Evolutionary conservation across 2,888 invertebrate species (phyloP).

Genomic region (Rotaria macrura): DNA sequence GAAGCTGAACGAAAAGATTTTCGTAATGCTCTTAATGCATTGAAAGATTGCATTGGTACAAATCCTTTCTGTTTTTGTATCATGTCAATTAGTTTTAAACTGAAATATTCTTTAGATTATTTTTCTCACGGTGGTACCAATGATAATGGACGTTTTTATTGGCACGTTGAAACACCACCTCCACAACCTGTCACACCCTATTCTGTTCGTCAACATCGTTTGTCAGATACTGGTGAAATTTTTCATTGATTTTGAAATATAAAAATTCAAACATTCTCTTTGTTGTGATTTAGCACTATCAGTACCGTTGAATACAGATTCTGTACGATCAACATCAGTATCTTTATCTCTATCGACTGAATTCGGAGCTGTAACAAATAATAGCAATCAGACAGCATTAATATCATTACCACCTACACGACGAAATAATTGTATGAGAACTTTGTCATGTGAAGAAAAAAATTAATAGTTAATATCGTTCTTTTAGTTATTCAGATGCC

Average conservation of each 20-base stretch:
- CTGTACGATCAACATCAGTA: background rate
- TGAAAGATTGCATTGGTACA: constrained; percentile 2
- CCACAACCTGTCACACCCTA: background rate
- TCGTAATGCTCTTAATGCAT: background rate
- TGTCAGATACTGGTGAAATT: background rate
- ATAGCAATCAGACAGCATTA: background rate
- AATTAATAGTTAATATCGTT: background rate
- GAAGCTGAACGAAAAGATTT: constrained; percentile 14
- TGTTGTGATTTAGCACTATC: background rate
- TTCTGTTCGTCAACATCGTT: constrained; percentile 12
- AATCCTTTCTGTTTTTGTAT: background rate
- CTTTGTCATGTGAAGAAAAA: too few relatives aligned
- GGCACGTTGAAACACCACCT: background rate
- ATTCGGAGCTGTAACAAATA: background rate
- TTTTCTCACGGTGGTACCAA: constrained; percentile 11
- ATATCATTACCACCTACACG: background rate
- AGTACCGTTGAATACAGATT: background rate
- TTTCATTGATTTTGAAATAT: too few relatives aligned
- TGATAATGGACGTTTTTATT: constrained; percentile 18
- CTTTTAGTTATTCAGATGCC: background rate
- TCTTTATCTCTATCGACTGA: background rate
- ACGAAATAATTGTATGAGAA: background rate
- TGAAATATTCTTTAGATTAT: too few relatives aligned
- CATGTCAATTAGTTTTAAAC: background rate
- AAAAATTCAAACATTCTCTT: background rate